Evolutionary conservation across 2,888 invertebrate genomes (phyloP), one percentile per base, ranked within the genome.

Genomic region (Quadroppia sp.): DNA sequence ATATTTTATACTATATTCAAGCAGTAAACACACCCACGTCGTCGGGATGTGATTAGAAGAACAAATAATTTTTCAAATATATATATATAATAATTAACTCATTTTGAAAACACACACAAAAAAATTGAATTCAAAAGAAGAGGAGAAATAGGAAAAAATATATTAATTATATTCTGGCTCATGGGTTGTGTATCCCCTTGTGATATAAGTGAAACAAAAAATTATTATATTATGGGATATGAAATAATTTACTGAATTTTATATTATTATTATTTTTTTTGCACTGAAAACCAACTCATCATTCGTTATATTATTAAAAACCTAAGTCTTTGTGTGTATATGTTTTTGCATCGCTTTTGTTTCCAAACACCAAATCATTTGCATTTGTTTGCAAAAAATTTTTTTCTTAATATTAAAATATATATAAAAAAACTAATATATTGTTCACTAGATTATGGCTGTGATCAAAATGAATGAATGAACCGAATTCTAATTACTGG

Each of bases 301-400:
- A 6, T 23, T 64, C 32, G 11, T 64, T 64, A 64, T 64, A 64
- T 36, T 64, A 64, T 64, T 64, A 64, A 64, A 40, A 64, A 64
- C 36, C 64, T 36, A 64, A 30, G 25, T 36, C 9, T 59, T 59
- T 59, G 13, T 25, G 59, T 13, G 13, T 25, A 59, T 36, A 20
- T n/a, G n/a, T n/a, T 36, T 11, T 25, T n/a, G 64, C 64, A 64
- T 64, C 15, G 28, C 64, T 36, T 64, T 64, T 64, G 64, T 64
- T 36, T 64, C 36, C 6, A 36, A 40, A 20, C 36, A n/a, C n/a
- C 64, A 64, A 59, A 59, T 64, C 64, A 64, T 64, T 64, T 64
- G 64, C 64, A 64, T 64, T 64, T 64, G 64, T 64, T 64, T 17
- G 64, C 64, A 64, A 64, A 64, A 64, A 30, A 32, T 28, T 6